Conservation (phyloP, 2,113 vertebrate genomes). For the Sinocyclocheilus maitianheensis region DNA sequence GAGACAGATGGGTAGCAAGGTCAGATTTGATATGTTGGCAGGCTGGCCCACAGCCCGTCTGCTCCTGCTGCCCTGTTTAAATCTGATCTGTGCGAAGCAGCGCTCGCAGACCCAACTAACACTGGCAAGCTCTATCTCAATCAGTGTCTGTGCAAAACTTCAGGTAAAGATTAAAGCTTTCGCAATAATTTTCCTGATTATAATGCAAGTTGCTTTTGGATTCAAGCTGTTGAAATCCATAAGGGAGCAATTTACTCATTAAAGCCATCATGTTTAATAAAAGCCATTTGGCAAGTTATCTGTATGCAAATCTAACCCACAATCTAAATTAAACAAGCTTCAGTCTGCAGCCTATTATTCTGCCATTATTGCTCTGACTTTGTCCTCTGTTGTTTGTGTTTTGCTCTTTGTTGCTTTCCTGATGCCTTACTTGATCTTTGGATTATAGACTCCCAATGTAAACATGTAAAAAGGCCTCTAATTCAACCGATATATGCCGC, state of each 20-base stretch:
- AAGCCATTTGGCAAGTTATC: constrained; percentile 18
- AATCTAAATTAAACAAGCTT: constrained; percentile 20
- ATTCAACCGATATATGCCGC: not conserved
- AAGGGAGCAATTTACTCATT: constrained; percentile 23
- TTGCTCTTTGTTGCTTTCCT: not conserved
- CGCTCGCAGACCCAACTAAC: constrained; percentile 1
- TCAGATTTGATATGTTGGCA: constrained; percentile 44
- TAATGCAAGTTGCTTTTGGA: not conserved
- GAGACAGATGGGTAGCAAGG: constrained; percentile 43
- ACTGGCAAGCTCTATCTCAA: constrained; percentile 17
- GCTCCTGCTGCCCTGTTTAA: constrained; percentile 34
- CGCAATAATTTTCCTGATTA: not conserved
- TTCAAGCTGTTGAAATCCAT: not conserved
- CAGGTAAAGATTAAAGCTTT: not conserved
- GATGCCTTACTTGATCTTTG: not conserved
- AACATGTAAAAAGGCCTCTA: not conserved
- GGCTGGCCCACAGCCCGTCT: constrained; percentile 9
- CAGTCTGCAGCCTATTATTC: constrained; percentile 16
- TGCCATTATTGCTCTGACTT: constrained; percentile 12
- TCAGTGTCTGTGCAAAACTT: not conserved
- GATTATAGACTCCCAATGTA: not conserved
- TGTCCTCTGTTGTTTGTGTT: not conserved
- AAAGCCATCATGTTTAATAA: constrained; percentile 20
- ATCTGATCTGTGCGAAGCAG: constrained; percentile 35
- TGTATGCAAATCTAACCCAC: constrained; percentile 39